These are phyloP conservation scores for Mobula hypostoma DNA, from an alignment of 2,113 vertebrate species.

Conservation along the genomic window DNA sequence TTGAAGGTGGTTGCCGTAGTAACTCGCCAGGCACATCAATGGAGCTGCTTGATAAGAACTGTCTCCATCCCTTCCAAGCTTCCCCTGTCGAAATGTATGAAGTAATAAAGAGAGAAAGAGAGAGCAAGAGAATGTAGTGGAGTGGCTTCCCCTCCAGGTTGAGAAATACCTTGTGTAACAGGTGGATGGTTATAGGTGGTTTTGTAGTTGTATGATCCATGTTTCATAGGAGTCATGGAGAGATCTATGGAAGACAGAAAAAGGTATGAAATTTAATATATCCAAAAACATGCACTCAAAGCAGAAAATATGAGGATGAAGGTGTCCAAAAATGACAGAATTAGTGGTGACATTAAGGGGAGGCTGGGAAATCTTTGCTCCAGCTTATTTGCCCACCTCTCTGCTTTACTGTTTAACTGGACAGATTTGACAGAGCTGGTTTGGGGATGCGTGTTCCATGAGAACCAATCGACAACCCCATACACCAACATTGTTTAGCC, in stretches of 20 bases:
- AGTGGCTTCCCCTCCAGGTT: not conserved
- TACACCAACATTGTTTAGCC: not conserved
- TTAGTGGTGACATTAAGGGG: slow-evolving; percentile 31
- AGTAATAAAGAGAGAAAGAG: not conserved
- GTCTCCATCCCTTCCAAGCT: not conserved
- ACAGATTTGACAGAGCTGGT: not conserved
- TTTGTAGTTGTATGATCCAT: slow-evolving; percentile 38
- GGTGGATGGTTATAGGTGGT: slow-evolving; percentile 36
- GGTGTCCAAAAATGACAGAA: slow-evolving; percentile 29
- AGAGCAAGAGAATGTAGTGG: not conserved
- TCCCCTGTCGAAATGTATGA: slow-evolving; percentile 4
- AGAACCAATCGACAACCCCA: not conserved
- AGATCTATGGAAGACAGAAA: slow-evolving; percentile 38
- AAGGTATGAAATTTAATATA: slow-evolving; percentile 35
- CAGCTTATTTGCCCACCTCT: not conserved
- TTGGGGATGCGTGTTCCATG: not conserved
- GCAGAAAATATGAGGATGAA: slow-evolving; percentile 9
- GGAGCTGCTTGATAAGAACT: slow-evolving; percentile 1
- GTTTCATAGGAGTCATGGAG: slow-evolving; percentile 37
- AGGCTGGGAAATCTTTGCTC: not conserved
- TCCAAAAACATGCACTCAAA: slow-evolving; percentile 29
- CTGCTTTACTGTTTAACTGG: not conserved
- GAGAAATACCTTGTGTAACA: slow-evolving; percentile 38
- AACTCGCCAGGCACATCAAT: not conserved
- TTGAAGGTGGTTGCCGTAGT: not conserved